Evolutionary conservation across 1,140 invertebrate genomes (phyloP), one percentile per base, ranked within the genome.

Genomic region (Caenorhabditis tropicalis): DNA sequence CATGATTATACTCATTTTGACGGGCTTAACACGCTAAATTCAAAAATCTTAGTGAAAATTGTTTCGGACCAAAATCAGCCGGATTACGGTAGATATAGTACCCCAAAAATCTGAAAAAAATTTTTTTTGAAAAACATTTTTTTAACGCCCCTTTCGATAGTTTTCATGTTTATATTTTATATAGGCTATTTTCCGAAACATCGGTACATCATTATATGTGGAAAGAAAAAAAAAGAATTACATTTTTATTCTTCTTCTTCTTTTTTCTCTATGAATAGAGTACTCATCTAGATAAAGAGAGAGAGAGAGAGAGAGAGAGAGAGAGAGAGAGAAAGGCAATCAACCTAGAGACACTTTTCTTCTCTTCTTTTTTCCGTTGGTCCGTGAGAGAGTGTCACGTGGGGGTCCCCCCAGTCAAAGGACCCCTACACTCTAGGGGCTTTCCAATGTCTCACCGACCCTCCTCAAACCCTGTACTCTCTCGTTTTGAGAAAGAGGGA

Each of bases 301-400:
- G 10, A 46, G 10, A 46, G 10, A 46, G 19, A 46, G 21, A 51
- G 49, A 16, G 7, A 51, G 49, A 51, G n/a, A 51, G n/a, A n/a
- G 39, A 6, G 39, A 6, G 39, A n/a, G 39, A 43, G 24, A 56
- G 24, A 27, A 56, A 10, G 29, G 53, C 53, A 56, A 56, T 56
- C 53, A 56, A 56, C 53, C 53, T 56, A 56, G 53, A 56, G 53
- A 56, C 53, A 56, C 53, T 21, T 56, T 56, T 56, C 29, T 16
- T n/a, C 19, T 56, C 21, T 56, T 56, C 29, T 10, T 56, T n/a
- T n/a, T 27, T 56, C 7, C 21, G 21, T 15, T 21, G 53, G 21
- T 27, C 53, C 53, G 21, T 7, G 24, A n/a, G 21, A n/a, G n/a
- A n/a, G 53, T 15, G 21, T 56, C 53, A 51, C 15, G n/a, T 51